Conservation (phyloP, 2,113 vertebrate species). For the Rhea americana region DNA sequence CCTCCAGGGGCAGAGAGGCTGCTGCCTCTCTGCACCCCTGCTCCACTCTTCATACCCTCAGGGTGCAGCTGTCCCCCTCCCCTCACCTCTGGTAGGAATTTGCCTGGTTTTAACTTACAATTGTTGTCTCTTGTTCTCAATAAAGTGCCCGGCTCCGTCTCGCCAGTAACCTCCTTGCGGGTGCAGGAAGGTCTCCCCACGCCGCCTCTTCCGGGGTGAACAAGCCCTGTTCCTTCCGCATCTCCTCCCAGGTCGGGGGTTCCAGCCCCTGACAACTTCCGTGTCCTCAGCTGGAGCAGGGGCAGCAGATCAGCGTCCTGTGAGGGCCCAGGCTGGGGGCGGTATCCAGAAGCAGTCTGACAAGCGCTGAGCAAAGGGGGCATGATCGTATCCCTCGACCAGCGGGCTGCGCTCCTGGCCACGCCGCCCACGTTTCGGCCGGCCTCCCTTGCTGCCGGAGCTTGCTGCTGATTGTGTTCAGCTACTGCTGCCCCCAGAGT, state of each 20-base stretch:
- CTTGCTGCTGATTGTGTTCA: background rate
- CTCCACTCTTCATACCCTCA: background rate
- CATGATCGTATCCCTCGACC: fast-evolving
- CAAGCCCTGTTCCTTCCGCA: background rate
- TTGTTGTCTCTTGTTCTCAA: background rate
- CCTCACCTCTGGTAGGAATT: background rate
- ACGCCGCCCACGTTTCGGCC: background rate
- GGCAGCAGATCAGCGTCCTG: background rate
- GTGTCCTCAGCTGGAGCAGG: background rate
- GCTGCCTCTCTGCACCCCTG: background rate
- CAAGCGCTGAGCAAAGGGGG: background rate
- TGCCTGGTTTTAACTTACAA: background rate
- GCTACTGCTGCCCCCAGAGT: background rate
- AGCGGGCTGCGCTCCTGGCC: background rate
- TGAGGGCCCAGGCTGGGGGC: background rate
- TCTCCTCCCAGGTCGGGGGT: background rate
- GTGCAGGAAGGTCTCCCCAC: background rate
- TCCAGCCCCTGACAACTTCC: background rate
- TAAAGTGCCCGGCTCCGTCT: background rate
- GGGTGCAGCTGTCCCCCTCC: background rate
- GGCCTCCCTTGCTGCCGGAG: background rate
- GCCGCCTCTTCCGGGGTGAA: background rate
- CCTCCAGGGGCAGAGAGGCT: background rate
- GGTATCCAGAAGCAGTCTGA: background rate
- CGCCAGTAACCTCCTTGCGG: background rate